These are phyloP conservation scores for Neodiprion lecontei DNA, from an alignment of 1,140 invertebrate genomes.

Conservation along the genomic window DNA sequence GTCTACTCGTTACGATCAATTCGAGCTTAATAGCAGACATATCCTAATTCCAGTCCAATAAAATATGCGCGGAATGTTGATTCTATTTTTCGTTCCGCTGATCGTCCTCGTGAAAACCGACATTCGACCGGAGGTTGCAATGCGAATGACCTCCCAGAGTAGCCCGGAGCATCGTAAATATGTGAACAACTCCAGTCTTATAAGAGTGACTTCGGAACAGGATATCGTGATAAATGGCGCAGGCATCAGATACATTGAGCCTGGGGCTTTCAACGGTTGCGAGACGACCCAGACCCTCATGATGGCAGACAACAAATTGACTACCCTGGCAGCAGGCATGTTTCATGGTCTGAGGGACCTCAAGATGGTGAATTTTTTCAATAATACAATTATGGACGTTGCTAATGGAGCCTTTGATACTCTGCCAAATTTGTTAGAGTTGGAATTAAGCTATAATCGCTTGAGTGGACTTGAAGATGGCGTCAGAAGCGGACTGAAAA, in stretches of 20 bases:
- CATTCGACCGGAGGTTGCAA: too few relatives aligned
- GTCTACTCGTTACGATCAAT: too few relatives aligned
- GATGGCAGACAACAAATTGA: not conserved
- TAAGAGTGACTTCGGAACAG: not conserved
- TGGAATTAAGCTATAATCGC: slow-evolving; percentile 8
- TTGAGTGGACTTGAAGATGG: not conserved
- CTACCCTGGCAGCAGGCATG: not conserved
- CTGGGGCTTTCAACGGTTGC: not conserved
- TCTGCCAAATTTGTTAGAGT: slow-evolving; percentile 1
- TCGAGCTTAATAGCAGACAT: too few relatives aligned
- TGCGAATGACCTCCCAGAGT: too few relatives aligned
- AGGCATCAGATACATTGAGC: not conserved
- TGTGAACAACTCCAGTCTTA: too few relatives aligned
- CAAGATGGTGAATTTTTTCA: not conserved
- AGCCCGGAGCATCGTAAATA: too few relatives aligned
- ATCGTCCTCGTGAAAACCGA: too few relatives aligned
- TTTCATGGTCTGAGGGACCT: not conserved
- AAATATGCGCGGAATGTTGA: too few relatives aligned
- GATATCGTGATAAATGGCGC: not conserved
- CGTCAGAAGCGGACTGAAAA: not conserved
- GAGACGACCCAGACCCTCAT: not conserved
- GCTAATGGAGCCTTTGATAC: not conserved
- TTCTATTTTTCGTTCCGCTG: too few relatives aligned
- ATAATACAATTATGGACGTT: not conserved
- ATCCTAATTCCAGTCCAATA: too few relatives aligned